Conservation (phyloP, 1,140 invertebrate genomes). For the Pseudomyrmex pallidus region DNA sequence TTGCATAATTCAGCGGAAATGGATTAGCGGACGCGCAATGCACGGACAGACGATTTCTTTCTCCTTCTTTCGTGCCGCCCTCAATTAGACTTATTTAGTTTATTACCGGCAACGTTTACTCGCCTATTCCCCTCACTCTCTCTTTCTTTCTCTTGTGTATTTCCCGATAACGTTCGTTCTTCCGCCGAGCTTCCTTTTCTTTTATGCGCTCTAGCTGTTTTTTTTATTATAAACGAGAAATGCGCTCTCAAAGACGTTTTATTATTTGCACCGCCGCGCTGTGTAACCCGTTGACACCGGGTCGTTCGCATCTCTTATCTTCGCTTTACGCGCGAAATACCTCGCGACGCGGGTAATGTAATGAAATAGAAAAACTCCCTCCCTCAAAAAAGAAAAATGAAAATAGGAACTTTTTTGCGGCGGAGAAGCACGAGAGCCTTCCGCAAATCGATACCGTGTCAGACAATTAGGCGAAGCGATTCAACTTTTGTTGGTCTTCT, state of each 20-base stretch:
- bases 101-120: constrained; percentile 16
- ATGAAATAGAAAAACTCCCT: background rate
- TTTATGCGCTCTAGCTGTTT: background rate
- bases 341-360: background rate
- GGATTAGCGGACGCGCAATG: constrained; percentile 28
- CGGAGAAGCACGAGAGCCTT: no score
- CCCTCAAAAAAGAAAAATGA: constrained; percentile 1
- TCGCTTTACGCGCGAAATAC: constrained; percentile 25
- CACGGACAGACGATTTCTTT: constrained; percentile 31
- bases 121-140: no score
- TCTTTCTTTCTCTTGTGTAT: no score
- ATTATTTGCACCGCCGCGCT: background rate
- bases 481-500: background rate
- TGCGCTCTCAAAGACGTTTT: constrained; percentile 15
- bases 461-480: constrained; percentile 10
- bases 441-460: constrained; percentile 21
- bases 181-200: background rate
- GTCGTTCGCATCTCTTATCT: constrained; percentile 27
- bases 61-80: background rate
- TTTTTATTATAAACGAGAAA: background rate
- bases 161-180: background rate
- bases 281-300: background rate
- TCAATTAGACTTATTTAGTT: constrained; percentile 49
- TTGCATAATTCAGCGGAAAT: constrained; percentile 32
- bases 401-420: background rate